Evolutionary conservation across 2,888 invertebrate genomes (phyloP).

Genomic region (Scaptomyza parva): DNA sequence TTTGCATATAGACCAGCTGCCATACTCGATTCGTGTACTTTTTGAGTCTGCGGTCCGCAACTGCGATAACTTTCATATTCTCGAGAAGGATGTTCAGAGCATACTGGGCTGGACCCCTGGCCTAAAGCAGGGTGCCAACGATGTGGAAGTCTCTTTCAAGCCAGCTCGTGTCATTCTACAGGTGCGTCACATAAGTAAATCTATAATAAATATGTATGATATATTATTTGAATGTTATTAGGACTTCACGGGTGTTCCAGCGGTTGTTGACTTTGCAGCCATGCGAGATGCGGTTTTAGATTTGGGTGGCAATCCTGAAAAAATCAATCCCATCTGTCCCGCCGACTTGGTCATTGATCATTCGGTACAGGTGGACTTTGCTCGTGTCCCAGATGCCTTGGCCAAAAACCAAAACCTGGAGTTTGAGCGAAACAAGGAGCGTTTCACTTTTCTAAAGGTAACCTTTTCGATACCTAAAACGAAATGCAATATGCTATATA

Average conservation of each 20-base stretch:
- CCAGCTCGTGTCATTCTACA: conserved; percentile 98
- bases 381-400: conserved; percentile 93
- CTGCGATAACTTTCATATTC: conserved; percentile 97
- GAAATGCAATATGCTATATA: no score
- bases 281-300: conserved; percentile 97
- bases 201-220: neutral
- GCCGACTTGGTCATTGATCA: conserved; percentile 99
- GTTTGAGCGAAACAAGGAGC: conserved; percentile 97
- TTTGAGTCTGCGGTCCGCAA: conserved; percentile 98
- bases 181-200: conserved; percentile 85
- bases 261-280: conserved; percentile 99
- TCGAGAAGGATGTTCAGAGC: conserved; percentile 93
- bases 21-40: conserved; percentile 95
- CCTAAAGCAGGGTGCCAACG: conserved; percentile 84
- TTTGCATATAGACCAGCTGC: conserved; percentile 89
- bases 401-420: conserved; percentile 97
- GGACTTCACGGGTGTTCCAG: conserved; percentile 98
- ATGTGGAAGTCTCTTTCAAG: conserved; percentile 97
- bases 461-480: neutral
- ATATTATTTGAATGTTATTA: conserved; percentile 77
- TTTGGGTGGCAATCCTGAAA: conserved; percentile 94
- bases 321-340: conserved; percentile 98
- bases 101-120: conserved; percentile 93
- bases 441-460: conserved; percentile 98
- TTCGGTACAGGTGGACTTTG: conserved; percentile 98